Evolutionary conservation across 1,140 invertebrate genomes (phyloP).

Genomic region (Megalonaias nervosa): DNA sequence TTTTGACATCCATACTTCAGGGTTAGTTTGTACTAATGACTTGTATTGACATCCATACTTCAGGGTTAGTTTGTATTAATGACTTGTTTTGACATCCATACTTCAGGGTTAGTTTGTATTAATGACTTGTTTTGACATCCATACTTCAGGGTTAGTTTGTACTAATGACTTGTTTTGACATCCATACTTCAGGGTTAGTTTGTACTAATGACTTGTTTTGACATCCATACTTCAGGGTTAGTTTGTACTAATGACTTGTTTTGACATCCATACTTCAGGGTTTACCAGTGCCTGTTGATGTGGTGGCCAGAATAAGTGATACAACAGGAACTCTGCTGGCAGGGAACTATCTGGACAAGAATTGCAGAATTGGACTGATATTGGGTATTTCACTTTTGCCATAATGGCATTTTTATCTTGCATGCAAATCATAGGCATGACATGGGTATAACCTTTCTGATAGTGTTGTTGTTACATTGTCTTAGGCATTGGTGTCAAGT

Average conservation of each 20-base stretch:
- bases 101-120: constrained; percentile 9
- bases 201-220: not conserved
- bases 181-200: constrained; percentile 2
- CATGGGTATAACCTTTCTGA: no score
- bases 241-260: not conserved
- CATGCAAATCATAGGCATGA: no score
- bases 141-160: constrained; percentile 9
- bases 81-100: not conserved
- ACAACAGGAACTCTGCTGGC: constrained; percentile 98
- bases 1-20: no score
- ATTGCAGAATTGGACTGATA: constrained; percentile 91
- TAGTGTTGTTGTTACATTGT: no score
- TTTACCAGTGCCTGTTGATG: constrained; percentile 78
- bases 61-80: no score
- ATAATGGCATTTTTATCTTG: no score
- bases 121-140: not conserved
- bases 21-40: no score
- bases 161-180: not conserved
- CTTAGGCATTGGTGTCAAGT: no score
- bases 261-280: not conserved
- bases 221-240: not conserved
- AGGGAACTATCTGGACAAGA: constrained; percentile 91
- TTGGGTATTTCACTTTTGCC: constrained; percentile 77
- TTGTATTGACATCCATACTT: no score
- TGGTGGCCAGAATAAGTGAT: constrained; percentile 96